These are phyloP conservation scores for Eriosoma lanigerum DNA, from an alignment of 1,140 invertebrate genomes.

Conservation along the genomic window DNA sequence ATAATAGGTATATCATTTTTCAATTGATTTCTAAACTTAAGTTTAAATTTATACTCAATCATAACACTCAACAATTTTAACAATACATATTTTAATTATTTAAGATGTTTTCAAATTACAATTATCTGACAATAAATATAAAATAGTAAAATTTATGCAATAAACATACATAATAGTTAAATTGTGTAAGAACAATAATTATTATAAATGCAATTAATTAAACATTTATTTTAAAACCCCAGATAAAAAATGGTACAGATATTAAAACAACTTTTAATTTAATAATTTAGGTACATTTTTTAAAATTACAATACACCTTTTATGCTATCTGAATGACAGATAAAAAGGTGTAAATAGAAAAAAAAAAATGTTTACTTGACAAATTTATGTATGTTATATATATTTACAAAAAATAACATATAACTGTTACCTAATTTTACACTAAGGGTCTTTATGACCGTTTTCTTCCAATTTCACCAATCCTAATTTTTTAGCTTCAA, in stretches of 20 bases:
- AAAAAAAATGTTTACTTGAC: background rate
- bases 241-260: background rate
- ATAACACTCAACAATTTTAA: no score
- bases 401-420: background rate
- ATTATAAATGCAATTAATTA: background rate
- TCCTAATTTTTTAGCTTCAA: conserved; percentile 94
- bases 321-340: background rate
- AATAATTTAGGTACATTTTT: background rate
- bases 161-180: background rate
- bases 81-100: no score
- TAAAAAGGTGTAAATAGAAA: background rate
- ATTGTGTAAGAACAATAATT: background rate
- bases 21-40: no score
- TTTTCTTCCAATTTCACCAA: conserved; percentile 66
- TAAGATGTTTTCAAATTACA: background rate
- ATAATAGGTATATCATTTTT: no score
- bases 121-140: conserved; percentile 7
- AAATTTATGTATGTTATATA: conserved; percentile 5
- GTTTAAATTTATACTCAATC: no score
- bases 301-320: background rate
- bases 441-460: conserved; percentile 46
- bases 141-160: background rate
- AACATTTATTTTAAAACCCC: background rate
- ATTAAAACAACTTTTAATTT: background rate
- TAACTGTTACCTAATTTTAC: no score